Evolutionary conservation across 2,888 invertebrate species (phyloP).

Genomic region (Tenodera sinensis): DNA sequence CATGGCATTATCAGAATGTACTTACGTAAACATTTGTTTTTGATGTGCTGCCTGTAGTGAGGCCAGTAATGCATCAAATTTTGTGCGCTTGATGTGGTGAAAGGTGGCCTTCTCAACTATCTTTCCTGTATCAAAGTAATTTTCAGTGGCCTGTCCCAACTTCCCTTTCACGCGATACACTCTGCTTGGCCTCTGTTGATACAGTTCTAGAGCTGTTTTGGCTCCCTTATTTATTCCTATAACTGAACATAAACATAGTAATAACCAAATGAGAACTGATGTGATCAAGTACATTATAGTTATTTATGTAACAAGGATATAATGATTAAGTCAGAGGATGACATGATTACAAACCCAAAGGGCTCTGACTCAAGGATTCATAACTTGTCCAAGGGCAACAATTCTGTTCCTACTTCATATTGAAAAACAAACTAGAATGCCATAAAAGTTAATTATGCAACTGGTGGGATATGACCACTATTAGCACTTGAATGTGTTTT

Average conservation of each 20-base stretch:
- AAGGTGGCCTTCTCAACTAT: constrained; percentile 67
- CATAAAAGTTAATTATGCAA: too few relatives aligned
- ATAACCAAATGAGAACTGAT: background rate
- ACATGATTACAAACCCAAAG: too few relatives aligned
- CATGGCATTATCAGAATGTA: constrained; percentile 31
- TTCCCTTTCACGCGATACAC: constrained; percentile 71
- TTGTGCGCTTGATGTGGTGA: constrained; percentile 63
- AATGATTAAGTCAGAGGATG: too few relatives aligned
- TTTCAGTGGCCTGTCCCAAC: constrained; percentile 73
- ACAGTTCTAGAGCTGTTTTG: constrained; percentile 53
- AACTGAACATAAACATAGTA: constrained; percentile 49
- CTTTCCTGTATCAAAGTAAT: constrained; percentile 66
- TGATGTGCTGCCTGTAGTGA: constrained; percentile 84
- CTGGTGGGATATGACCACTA: too few relatives aligned
- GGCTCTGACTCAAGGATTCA: too few relatives aligned
- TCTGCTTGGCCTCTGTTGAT: constrained; percentile 59
- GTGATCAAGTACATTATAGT: too few relatives aligned
- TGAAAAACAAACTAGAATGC: too few relatives aligned
- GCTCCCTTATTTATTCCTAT: constrained; percentile 70
- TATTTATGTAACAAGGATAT: too few relatives aligned
- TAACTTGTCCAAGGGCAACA: too few relatives aligned
- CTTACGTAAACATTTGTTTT: constrained; percentile 79
- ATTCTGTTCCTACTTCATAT: too few relatives aligned
- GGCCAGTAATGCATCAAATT: constrained; percentile 70
- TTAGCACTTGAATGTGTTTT: too few relatives aligned